Evolutionary conservation across 2,888 invertebrate species (phyloP).

Genomic region (Bellardia bayeri): DNA sequence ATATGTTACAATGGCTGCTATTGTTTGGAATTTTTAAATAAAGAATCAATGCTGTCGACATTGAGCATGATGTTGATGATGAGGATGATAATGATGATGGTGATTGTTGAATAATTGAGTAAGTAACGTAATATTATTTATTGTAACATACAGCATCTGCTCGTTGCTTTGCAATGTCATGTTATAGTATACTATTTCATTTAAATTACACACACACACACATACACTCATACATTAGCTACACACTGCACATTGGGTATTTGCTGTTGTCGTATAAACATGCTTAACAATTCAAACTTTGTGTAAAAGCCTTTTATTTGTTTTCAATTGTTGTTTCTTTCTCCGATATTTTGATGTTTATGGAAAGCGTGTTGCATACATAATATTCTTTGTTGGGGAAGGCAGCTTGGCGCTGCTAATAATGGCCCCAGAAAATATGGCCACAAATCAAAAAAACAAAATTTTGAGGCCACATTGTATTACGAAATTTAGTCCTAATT

Average conservation of each 20-base stretch:
- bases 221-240: not conserved
- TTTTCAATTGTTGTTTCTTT: constrained; percentile 25
- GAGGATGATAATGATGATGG: not conserved
- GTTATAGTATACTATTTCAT: too few species aligned
- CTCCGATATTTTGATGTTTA: not conserved
- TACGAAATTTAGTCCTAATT: too few species aligned
- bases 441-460: too few species aligned
- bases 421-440: too few species aligned
- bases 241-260: too few species aligned
- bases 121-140: constrained; percentile 25
- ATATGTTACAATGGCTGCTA: not conserved
- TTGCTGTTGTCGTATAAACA: not conserved
- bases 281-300: constrained; percentile 28
- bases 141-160: not conserved
- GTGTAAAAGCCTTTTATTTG: constrained; percentile 14
- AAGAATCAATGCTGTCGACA: constrained; percentile 9
- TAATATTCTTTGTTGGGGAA: not conserved
- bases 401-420: too few species aligned
- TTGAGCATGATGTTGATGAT: not conserved
- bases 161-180: not conserved
- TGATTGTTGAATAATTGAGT: constrained; percentile 51
- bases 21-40: constrained; percentile 1
- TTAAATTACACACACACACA: not conserved
- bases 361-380: constrained; percentile 7
- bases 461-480: too few species aligned